phyloP scores from a whole-genome alignment of 2,888 invertebrate genomes.

The Hyppa rectilinea region DNA sequence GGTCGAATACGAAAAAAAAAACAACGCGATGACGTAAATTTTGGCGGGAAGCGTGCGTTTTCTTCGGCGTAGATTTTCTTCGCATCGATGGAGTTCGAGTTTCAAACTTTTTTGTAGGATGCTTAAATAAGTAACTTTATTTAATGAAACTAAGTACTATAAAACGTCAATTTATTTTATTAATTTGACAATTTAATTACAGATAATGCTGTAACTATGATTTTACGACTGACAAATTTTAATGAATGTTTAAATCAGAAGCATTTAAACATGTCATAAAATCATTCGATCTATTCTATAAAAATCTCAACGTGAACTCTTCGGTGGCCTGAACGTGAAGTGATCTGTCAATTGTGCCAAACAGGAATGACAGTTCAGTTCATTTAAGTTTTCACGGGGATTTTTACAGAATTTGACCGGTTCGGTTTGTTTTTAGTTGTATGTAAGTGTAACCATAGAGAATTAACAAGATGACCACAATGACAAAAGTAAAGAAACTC shows the following conservation, averaged over 20 bases:
- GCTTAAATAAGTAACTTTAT: neutral
- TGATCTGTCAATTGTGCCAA: too few species aligned
- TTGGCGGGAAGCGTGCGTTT: constrained; percentile 66
- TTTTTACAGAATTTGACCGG: too few species aligned
- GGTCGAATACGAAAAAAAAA: constrained; percentile 72
- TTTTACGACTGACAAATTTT: neutral
- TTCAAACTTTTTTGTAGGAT: neutral
- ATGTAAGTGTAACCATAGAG: neutral
- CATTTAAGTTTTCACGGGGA: too few species aligned
- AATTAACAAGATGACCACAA: constrained; percentile 1
- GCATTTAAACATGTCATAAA: neutral
- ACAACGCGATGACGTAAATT: constrained; percentile 73
- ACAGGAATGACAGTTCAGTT: too few species aligned
- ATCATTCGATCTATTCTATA: neutral
- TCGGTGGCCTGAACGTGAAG: too few species aligned
- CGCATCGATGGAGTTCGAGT: neutral
- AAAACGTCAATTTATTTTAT: neutral
- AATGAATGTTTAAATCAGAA: neutral
- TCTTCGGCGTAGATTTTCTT: constrained; percentile 37
- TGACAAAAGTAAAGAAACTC: neutral
- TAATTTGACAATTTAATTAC: neutral
- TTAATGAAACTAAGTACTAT: neutral
- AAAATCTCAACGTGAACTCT: neutral
- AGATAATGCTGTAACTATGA: neutral
- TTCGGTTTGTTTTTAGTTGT: too few species aligned